These are phyloP conservation scores for Nerophis lumbriciformis DNA, from an alignment of 2,113 vertebrate species.

Conservation along the genomic window DNA sequence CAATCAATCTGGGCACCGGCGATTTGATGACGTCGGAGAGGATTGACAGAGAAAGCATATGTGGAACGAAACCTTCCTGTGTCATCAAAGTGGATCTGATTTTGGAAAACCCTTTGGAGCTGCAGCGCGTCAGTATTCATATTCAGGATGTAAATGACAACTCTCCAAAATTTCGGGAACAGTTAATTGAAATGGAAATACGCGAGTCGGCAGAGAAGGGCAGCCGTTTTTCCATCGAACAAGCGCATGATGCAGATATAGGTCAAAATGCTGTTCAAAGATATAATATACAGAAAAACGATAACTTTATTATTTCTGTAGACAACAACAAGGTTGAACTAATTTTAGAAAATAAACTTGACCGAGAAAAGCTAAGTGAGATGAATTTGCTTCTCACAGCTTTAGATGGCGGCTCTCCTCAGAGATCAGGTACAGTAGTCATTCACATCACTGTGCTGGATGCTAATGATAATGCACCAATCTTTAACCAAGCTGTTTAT, in stretches of 20 bases:
- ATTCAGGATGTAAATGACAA: slow-evolving; percentile 69
- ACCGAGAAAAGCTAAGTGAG: slow-evolving; percentile 50
- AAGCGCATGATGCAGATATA: slow-evolving; percentile 65
- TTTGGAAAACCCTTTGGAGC: slow-evolving; percentile 59
- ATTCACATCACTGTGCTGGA: slow-evolving; percentile 52
- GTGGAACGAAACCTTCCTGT: slow-evolving; percentile 49
- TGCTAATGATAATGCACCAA: slow-evolving; percentile 57
- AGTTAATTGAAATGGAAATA: slow-evolving; percentile 37
- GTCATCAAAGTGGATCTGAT: slow-evolving; percentile 55
- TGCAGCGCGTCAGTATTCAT: slow-evolving; percentile 52
- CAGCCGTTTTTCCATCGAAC: slow-evolving; percentile 57
- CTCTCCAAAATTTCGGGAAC: slow-evolving; percentile 33
- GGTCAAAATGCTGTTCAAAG: slow-evolving; percentile 62
- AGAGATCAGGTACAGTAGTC: slow-evolving; percentile 47
- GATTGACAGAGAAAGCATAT: slow-evolving; percentile 58
- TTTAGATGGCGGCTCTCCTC: slow-evolving; percentile 55
- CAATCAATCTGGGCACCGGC: slow-evolving; percentile 34
- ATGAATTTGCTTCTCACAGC: slow-evolving; percentile 49
- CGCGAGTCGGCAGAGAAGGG: slow-evolving; percentile 53
- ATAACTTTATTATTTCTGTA: slow-evolving; percentile 56
- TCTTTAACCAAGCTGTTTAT: slow-evolving; percentile 48
- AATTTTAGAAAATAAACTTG: slow-evolving; percentile 40
- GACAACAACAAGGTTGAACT: slow-evolving; percentile 44
- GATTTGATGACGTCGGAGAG: slow-evolving; percentile 46
- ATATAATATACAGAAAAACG: slow-evolving; percentile 55